Evolutionary conservation across 2,113 vertebrate species (phyloP).

Genomic region (Syrrhaptes paradoxus): DNA sequence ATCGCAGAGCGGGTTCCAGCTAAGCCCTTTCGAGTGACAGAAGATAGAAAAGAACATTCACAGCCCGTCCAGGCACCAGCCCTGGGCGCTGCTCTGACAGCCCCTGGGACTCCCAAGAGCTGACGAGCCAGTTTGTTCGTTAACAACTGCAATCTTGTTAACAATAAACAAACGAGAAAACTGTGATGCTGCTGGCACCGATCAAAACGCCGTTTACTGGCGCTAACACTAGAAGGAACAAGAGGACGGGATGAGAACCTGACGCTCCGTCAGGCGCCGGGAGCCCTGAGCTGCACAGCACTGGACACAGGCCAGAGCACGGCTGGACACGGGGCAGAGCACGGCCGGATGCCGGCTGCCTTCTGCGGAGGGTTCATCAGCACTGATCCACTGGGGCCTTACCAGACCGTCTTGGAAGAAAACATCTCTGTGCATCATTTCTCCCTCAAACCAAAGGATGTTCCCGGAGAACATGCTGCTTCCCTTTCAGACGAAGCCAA

Average conservation of each 20-base stretch:
- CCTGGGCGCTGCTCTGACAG: neutral
- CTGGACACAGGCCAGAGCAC: neutral
- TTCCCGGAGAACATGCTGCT: neutral
- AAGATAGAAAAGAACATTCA: neutral
- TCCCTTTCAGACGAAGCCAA: neutral
- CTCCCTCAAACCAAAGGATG: neutral
- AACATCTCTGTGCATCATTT: neutral
- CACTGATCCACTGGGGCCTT: neutral
- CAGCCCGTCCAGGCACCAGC: neutral
- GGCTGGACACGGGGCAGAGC: too few relatives aligned
- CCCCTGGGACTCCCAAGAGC: neutral
- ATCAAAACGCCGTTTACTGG: neutral
- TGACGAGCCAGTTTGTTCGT: neutral
- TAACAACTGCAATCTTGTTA: neutral
- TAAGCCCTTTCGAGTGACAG: neutral
- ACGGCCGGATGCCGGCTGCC: neutral
- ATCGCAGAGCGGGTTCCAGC: neutral
- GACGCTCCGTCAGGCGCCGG: neutral
- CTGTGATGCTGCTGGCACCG: neutral
- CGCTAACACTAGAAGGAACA: neutral
- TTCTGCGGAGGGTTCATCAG: neutral
- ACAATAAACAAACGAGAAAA: neutral
- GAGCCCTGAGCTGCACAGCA: neutral
- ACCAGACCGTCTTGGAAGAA: neutral
- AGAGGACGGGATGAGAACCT: neutral